Evolutionary conservation across 2,888 invertebrate genomes (phyloP), one percentile per base, ranked within the genome.

Genomic region (Drosophila anomalata): DNA sequence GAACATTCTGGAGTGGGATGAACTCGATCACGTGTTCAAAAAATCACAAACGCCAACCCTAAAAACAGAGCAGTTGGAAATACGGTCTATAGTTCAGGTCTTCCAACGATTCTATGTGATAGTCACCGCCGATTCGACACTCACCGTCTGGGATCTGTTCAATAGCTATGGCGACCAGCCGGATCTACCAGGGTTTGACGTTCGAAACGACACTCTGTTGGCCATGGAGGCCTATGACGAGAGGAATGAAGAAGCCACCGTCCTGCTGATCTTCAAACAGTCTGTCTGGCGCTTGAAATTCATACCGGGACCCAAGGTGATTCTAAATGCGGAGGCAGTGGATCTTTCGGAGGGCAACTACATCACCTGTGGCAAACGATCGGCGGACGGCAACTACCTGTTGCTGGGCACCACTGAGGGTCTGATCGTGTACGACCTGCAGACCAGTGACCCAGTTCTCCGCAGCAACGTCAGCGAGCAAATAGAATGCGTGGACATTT

Each of bases 401-500:
- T 81, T 91, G 17, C 74, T 92, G 57, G 92, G 92, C 17, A 91
- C 92, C 0, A 17, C 80, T n/a, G 78, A 78, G 24, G 92, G 92
- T 5, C 68, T 92, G 0, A 80, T 90, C 11, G 87, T 92, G 0
- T 90, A 89, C 31, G 89, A 91, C 60, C 69, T 89, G 0, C 61
- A 66, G 1, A 72, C 67, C 2, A 78, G 77, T 3, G 60, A 73
- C 1, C 79, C 82, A 51, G 81, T 90, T 3, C 60, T 91, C n/a
- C 87, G 89, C 11, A 90, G 91, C 42, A 91, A 90, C 76, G 83
- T 91, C 17, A 91, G 91, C 57, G 89, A 90, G 42, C 77, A 76
- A n/a, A 90, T 91, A 53, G 66, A 78, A 6, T 91, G 91, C 52
- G 80, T 92, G 20, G 92, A 92, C 69, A 80, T 91, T 6, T 90